These are phyloP conservation scores for Nephrotoma flavescens DNA, from an alignment of 2,888 invertebrate species.

Conservation along the genomic window DNA sequence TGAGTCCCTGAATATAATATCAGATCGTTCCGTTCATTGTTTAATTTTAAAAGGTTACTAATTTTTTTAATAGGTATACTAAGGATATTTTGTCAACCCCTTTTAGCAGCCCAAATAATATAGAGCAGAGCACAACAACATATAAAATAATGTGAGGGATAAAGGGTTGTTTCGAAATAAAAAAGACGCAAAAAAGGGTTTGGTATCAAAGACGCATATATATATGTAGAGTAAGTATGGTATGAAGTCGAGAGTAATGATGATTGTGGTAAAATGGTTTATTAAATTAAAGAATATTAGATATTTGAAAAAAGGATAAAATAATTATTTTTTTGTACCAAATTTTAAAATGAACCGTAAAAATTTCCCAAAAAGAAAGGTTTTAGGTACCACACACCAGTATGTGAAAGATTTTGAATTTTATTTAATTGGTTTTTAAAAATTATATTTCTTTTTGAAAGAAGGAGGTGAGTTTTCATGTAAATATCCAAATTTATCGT, in stretches of 20 bases:
- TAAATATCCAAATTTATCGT: neutral
- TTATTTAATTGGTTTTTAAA: neutral
- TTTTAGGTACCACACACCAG: neutral
- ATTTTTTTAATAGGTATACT: neutral
- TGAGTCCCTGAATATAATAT: neutral
- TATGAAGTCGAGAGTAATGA: neutral
- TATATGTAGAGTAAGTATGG: neutral
- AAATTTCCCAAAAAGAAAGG: neutral
- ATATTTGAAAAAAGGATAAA: neutral
- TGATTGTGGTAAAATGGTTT: slow-evolving; percentile 3
- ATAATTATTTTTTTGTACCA: neutral
- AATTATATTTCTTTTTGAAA: neutral
- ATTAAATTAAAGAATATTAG: slow-evolving; percentile 1
- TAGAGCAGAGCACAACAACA: neutral
- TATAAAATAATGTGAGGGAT: neutral
- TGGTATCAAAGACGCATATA: neutral
- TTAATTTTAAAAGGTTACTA: neutral
- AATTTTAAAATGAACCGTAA: neutral
- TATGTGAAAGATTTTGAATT: neutral
- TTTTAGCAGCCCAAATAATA: neutral
- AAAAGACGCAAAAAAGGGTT: neutral
- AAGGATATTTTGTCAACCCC: neutral
- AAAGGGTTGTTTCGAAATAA: neutral
- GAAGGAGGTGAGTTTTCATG: neutral
- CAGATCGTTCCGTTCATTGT: neutral